phyloP scores from a whole-genome alignment of 2,888 invertebrate species.

The Thymelicus acteon region DNA sequence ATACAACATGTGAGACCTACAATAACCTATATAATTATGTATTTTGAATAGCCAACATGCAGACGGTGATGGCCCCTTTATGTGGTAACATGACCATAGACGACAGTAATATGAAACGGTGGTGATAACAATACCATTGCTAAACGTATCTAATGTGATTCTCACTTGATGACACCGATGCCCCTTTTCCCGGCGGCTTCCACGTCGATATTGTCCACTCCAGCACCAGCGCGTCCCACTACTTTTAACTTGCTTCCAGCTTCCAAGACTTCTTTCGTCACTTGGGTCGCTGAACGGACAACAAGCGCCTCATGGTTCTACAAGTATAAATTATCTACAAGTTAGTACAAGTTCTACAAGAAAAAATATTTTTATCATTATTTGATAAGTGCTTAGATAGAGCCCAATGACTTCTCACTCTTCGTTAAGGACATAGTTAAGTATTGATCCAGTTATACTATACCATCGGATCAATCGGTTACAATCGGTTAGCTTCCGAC shows the following conservation, averaged over 20 bases:
- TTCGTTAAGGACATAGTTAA: no score
- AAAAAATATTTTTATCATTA: neutral
- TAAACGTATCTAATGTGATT: constrained; percentile 40
- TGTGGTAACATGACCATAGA: no score
- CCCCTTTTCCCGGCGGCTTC: constrained; percentile 92
- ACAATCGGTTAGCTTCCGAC: no score
- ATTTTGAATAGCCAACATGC: no score
- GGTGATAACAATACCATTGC: neutral
- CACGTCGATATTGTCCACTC: constrained; percentile 98
- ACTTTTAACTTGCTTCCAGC: constrained; percentile 91
- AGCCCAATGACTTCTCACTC: neutral
- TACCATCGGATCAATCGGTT: no score
- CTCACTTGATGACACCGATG: constrained; percentile 97
- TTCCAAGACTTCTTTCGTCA: constrained; percentile 93
- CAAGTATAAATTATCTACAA: no score
- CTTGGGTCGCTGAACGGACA: constrained; percentile 97
- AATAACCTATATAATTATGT: no score
- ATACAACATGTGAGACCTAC: no score
- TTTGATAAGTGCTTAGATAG: neutral
- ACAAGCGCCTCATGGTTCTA: constrained; percentile 96
- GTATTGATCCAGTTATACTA: no score
- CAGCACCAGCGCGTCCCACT: constrained; percentile 98
- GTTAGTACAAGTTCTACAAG: no score
- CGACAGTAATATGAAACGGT: no score
- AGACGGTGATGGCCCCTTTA: no score